Conservation (phyloP, 2,797 vertebrate species). For the Enteromius thamalakanensis region DNA sequence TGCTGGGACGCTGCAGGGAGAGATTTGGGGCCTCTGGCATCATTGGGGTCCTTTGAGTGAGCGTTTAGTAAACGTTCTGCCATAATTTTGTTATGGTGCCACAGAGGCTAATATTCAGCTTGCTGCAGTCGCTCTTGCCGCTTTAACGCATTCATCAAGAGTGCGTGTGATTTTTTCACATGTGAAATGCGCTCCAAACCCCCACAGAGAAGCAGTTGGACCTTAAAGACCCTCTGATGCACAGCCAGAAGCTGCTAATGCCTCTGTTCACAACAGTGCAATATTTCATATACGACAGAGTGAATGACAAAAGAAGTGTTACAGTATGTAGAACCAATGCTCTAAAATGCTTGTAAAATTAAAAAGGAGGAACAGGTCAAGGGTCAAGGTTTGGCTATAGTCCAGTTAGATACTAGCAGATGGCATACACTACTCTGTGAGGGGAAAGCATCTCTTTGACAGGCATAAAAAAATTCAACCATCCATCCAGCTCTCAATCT, state of each 20-base stretch:
- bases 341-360: constrained; percentile 4
- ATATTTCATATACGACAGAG: constrained; percentile 41
- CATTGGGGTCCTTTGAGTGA: constrained; percentile 80
- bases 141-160: constrained; percentile 32
- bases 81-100: constrained; percentile 80
- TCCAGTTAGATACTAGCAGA: background rate
- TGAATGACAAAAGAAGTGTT: constrained; percentile 36
- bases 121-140: constrained; percentile 14
- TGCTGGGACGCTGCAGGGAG: constrained; percentile 78
- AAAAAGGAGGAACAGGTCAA: background rate
- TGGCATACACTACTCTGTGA: background rate
- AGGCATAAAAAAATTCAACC: background rate
- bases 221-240: constrained; percentile 35
- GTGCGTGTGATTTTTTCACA: constrained; percentile 31
- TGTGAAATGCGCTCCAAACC: constrained; percentile 13
- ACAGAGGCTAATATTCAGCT: constrained; percentile 78
- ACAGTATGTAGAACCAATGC: background rate
- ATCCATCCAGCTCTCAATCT: background rate
- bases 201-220: constrained; percentile 18
- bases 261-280: constrained; percentile 37
- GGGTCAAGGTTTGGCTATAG: background rate
- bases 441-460: background rate
- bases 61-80: constrained; percentile 79
- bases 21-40: constrained; percentile 82
- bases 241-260: constrained; percentile 40